Conservation (phyloP, 2,888 invertebrate species). For the Acrobasis consociella region DNA sequence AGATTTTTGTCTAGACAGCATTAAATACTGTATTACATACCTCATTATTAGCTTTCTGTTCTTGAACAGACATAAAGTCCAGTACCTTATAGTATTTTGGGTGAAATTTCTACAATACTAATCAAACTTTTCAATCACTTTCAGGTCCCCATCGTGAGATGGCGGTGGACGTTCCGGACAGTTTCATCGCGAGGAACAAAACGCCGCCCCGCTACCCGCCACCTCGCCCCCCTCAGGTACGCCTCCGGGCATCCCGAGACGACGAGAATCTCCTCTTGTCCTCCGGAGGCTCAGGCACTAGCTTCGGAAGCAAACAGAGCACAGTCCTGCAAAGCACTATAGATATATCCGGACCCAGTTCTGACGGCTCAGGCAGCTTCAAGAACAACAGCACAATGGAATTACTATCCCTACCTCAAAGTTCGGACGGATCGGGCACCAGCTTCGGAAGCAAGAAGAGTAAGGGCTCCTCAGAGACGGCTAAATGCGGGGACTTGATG, state of each 20-base stretch:
- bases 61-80: too few species aligned
- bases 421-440: conserved; percentile 67
- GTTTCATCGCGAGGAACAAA: conserved; percentile 94
- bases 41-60: too few species aligned
- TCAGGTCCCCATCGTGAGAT: conserved; percentile 97
- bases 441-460: conserved; percentile 74
- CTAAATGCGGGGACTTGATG: conserved; percentile 64
- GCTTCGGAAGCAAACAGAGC: conserved; percentile 74
- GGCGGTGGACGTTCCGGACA: conserved; percentile 99
- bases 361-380: conserved; percentile 70
- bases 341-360: conserved; percentile 65
- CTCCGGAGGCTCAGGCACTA: conserved; percentile 72
- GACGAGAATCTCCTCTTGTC: conserved; percentile 77
- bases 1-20: neutral
- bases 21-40: neutral
- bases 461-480: conserved; percentile 70
- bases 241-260: conserved; percentile 68
- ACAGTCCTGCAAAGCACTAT: conserved; percentile 64
- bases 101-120: neutral
- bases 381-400: conserved; percentile 71
- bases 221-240: conserved; percentile 87
- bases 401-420: conserved; percentile 69
- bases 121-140: conserved; percentile 39
- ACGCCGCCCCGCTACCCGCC: conserved; percentile 95
- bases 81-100: neutral